Evolutionary conservation across 2,113 vertebrate species (phyloP), one percentile per base, ranked within the genome.

Genomic region (Rissa tridactyla): DNA sequence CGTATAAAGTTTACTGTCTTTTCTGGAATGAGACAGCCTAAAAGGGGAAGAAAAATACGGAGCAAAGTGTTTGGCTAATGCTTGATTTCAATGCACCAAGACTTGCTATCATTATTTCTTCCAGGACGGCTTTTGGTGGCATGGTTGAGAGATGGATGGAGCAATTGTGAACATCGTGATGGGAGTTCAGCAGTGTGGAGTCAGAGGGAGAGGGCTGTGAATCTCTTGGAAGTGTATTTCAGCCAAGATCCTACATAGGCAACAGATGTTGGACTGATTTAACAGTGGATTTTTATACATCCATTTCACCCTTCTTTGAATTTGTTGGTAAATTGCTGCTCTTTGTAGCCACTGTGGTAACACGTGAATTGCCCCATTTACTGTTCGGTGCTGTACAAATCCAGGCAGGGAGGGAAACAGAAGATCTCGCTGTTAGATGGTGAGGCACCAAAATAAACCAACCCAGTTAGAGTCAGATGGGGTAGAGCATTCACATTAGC

Each of bases 61-160:
- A 86, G 82, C 79, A 0, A 6, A 60, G 86, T 40, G 72, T 86
- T 92, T 81, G 95, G 94, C 79, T 94, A 60, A 92, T 68, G 94
- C 90, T 90, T 2, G 0, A 88, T 90, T 71, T 86, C 82, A 62
- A 0, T 47, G 83, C 87, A 65, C 84, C 95, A 15, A 4, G 73
- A 11, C 47, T n/a, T 5, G 26, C 86, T 58, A 5, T 89, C 60
- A 3, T 92, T 49, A 93, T 47, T 94, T 15, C 79, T 88, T 38
- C 46, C 51, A 34, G 86, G 54, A 72, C 76, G 55, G 92, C 73
- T 94, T 40, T 77, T 87, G 93, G 87, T 91, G 94, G 69, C 84
- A 8, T 65, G 89, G 70, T 26, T 79, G 75, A 76, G 95, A 95
- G 94, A 95, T 75, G 92, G 93, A 96, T 94, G 85, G 90, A 70